phyloP scores from a whole-genome alignment of 2,797 vertebrate species.

The Rhinophrynus dorsalis region DNA sequence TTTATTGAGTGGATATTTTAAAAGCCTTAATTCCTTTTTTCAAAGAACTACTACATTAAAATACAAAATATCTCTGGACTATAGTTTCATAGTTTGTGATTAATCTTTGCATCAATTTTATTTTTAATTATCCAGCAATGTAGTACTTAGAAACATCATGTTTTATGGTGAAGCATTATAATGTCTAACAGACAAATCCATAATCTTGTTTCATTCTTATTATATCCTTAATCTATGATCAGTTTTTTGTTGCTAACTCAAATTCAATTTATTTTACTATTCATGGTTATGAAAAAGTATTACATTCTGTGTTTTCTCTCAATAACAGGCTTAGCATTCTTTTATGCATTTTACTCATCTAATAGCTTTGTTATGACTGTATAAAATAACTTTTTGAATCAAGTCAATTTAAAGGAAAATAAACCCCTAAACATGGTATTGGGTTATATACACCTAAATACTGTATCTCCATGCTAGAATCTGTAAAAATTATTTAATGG shows the following conservation, averaged over 20 bases:
- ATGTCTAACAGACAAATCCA: constrained; percentile 20
- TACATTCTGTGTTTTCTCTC: constrained; percentile 28
- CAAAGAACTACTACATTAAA: too few relatives aligned
- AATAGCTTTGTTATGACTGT: constrained; percentile 9
- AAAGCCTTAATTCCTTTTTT: too few relatives aligned
- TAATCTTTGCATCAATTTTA: constrained; percentile 6
- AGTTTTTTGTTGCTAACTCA: constrained; percentile 20
- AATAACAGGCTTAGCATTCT: constrained; percentile 41
- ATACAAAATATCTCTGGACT: too few relatives aligned
- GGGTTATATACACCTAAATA: too few relatives aligned
- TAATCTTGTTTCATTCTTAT: constrained; percentile 36
- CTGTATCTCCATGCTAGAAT: too few relatives aligned
- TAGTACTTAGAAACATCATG: constrained; percentile 11
- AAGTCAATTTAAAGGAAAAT: background rate
- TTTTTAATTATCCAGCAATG: background rate
- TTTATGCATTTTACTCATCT: constrained; percentile 24
- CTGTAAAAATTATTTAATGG: too few relatives aligned
- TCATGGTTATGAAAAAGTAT: constrained; percentile 25
- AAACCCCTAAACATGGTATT: too few relatives aligned
- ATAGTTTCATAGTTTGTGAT: background rate
- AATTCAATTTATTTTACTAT: constrained; percentile 43
- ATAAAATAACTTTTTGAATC: constrained; percentile 19
- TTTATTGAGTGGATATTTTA: too few relatives aligned
- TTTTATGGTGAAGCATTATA: constrained; percentile 19
- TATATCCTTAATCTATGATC: constrained; percentile 32